Evolutionary conservation across 2,797 vertebrate genomes (phyloP).

Genomic region (Labeo calbasu): DNA sequence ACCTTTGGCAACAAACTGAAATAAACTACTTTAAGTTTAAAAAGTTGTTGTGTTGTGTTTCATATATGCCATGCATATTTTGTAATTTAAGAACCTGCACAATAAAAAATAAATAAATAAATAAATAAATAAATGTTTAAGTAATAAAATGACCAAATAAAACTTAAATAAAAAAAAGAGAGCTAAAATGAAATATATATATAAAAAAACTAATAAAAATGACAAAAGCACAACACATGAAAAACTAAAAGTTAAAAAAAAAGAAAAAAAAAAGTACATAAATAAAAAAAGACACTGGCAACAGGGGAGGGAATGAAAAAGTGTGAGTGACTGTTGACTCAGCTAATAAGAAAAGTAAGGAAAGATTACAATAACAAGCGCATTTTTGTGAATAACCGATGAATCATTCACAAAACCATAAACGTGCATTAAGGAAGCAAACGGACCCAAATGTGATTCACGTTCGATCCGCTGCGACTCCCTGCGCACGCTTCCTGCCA

Average conservation of each 20-base stretch:
- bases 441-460: not conserved
- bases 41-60: too few species aligned
- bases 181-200: too few species aligned
- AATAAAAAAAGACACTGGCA: not conserved
- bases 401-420: slow-evolving; percentile 3
- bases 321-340: not conserved
- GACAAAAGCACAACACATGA: too few species aligned
- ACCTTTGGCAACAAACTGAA: not conserved
- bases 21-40: too few species aligned
- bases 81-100: too few species aligned
- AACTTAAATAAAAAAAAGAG: not conserved
- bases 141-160: not conserved
- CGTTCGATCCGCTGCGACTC: not conserved
- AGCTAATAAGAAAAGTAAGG: not conserved
- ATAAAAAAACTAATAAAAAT: too few species aligned
- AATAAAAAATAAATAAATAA: too few species aligned
- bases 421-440: not conserved
- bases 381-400: not conserved
- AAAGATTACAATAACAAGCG: not conserved
- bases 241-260: not conserved
- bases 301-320: not conserved
- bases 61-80: too few species aligned
- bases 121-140: not conserved
- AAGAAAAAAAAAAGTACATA: not conserved
- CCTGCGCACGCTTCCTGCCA: slow-evolving; percentile 30